Percentiles rank a stretch among this genome's conserved stretches.
Conservation (phyloP, 1,140 invertebrate genomes). For the Conus ventricosus region DNA sequence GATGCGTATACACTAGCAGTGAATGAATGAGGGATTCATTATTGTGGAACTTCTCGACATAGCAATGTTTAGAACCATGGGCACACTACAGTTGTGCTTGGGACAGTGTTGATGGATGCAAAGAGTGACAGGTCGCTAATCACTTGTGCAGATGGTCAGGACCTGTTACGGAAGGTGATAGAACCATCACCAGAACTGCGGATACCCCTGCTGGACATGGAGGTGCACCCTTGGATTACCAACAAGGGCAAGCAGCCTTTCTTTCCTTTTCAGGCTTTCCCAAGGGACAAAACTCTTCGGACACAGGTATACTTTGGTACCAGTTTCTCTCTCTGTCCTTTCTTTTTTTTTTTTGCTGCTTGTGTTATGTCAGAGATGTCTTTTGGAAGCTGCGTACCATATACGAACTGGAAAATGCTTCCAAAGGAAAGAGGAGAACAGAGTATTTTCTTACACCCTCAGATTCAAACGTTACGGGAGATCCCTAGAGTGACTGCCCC, state of each 20-base stretch:
- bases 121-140: too few species aligned
- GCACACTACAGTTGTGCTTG: too few species aligned
- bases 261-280: constrained; percentile 63
- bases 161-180: constrained; percentile 70
- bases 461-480: too few species aligned
- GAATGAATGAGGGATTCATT: background rate
- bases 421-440: too few species aligned
- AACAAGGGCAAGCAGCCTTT: constrained; percentile 67
- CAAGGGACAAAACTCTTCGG: constrained; percentile 64
- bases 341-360: constrained; percentile 17
- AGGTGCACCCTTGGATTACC: constrained; percentile 73
- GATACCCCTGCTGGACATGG: constrained; percentile 69
- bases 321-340: constrained; percentile 9
- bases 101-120: too few species aligned
- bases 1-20: too few species aligned
- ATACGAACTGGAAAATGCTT: too few species aligned
- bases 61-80: too few species aligned
- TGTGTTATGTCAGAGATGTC: background rate
- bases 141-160: constrained; percentile 63
- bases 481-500: too few species aligned
- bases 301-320: constrained; percentile 61
- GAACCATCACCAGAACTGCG: constrained; percentile 70
- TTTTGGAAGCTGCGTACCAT: background rate
- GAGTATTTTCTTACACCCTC: too few species aligned
- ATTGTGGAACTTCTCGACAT: background rate